phyloP scores from a whole-genome alignment of 1,140 invertebrate species.

The Aphaenogaster rudis region DNA sequence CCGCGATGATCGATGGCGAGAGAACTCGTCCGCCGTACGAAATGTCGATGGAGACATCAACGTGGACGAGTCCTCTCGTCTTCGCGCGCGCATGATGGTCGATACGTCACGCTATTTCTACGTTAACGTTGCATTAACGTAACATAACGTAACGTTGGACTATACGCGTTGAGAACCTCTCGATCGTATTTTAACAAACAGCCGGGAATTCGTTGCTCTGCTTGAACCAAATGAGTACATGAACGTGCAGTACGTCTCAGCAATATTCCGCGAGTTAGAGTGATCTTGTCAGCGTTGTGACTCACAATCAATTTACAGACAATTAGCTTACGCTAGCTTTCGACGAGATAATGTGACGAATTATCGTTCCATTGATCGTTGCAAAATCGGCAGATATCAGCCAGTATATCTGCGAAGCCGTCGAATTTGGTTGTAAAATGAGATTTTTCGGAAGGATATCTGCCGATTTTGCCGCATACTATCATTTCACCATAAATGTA shows the following conservation, averaged over 20 bases:
- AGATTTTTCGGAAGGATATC: background rate
- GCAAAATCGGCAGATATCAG: constrained; percentile 34
- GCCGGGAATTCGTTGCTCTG: background rate
- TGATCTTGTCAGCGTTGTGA: constrained; percentile 11
- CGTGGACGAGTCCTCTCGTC: constrained; percentile 38
- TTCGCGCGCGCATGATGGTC: background rate
- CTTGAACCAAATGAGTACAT: constrained; percentile 54
- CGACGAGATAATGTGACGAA: background rate
- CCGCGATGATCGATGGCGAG: constrained; percentile 40
- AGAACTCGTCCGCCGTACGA: background rate
- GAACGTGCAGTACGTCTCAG: constrained; percentile 2
- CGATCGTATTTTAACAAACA: background rate
- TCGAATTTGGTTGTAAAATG: background rate
- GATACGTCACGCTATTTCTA: constrained; percentile 21
- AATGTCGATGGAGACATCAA: background rate
- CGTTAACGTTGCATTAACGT: constrained; percentile 10
- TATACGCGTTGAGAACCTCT: background rate
- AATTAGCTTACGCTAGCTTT: background rate
- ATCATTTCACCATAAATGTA: constrained; percentile 2
- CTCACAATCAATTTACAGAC: constrained; percentile 43
- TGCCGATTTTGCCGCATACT: background rate
- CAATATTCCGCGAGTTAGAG: background rate
- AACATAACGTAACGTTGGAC: background rate
- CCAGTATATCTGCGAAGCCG: background rate
- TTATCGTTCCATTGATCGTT: background rate